A percentile compares a stretch with the other conserved stretches of the same genome.
phyloP scores from a whole-genome alignment of 2,113 vertebrate genomes.

The Rattus norvegicus region DNA sequence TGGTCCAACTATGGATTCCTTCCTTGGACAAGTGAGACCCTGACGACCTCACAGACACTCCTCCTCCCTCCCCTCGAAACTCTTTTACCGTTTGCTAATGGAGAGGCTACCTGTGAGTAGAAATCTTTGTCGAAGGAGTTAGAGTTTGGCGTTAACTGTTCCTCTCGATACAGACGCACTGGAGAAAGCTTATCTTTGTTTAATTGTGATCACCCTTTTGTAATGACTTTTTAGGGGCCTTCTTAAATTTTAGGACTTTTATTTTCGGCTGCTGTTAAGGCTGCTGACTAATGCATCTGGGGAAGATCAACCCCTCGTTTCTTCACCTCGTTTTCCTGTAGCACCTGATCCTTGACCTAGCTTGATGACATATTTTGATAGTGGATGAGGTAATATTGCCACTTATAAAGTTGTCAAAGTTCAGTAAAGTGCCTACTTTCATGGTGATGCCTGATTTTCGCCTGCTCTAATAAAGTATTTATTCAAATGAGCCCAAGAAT shows the following conservation, averaged over 20 bases:
- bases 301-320: background rate
- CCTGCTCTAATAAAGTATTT: background rate
- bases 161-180: background rate
- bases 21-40: background rate
- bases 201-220: background rate
- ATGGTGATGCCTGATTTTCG: background rate
- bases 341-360: constrained; percentile 69
- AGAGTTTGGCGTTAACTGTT: background rate
- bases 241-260: background rate
- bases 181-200: background rate
- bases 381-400: constrained; percentile 46
- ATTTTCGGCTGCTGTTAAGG: background rate
- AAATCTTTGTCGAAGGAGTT: background rate
- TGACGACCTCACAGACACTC: background rate
- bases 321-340: background rate
- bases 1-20: background rate
- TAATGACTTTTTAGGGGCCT: background rate
- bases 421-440: background rate
- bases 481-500: background rate
- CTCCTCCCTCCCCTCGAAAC: background rate
- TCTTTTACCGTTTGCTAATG: background rate
- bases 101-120: background rate
- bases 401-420: constrained; percentile 36
- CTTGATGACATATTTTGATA: constrained; percentile 53
- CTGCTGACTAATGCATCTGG: background rate